phyloP scores from a whole-genome alignment of 2,797 vertebrate species.

The Psittacula derbiana region DNA sequence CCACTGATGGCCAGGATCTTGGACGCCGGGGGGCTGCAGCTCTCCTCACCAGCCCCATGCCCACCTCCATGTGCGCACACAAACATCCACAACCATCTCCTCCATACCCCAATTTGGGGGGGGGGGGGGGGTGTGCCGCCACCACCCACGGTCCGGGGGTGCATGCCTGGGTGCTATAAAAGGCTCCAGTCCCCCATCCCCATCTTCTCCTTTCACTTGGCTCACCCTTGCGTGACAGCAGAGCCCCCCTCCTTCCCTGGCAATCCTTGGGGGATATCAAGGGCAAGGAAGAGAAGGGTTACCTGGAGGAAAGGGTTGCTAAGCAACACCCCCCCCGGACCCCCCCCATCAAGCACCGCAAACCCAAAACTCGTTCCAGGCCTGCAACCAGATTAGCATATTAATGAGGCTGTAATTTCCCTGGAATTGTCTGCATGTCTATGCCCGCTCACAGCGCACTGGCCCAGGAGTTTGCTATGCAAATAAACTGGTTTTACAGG shows the following conservation, averaged over 20 bases:
- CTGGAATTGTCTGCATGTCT: conserved; percentile 79
- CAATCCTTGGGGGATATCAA: conserved; percentile 80
- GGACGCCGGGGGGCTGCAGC: background rate
- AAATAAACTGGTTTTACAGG: conserved; percentile 87
- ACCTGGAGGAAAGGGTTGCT: conserved; percentile 85
- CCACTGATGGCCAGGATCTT: background rate
- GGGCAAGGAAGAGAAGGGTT: conserved; percentile 82
- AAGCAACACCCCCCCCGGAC: conserved; percentile 73
- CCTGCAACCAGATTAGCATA: conserved; percentile 87
- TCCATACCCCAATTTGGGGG: rapidly evolving
- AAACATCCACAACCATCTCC: background rate
- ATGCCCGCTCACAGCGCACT: conserved; percentile 80
- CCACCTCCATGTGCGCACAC: background rate
- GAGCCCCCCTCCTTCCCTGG: conserved; percentile 50
- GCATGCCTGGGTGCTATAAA: background rate
- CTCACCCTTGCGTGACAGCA: conserved; percentile 63
- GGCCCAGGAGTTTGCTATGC: conserved; percentile 86
- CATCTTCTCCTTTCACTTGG: conserved; percentile 39
- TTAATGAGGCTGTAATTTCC: conserved; percentile 88
- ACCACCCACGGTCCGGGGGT: background rate
- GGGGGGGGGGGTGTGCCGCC: background rate
- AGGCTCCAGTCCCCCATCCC: background rate
- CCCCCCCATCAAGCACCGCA: conserved; percentile 75
- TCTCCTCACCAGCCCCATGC: background rate
- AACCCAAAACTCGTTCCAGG: conserved; percentile 84